Conservation (phyloP, 2,888 invertebrate genomes). For the Cancer borealis region DNA sequence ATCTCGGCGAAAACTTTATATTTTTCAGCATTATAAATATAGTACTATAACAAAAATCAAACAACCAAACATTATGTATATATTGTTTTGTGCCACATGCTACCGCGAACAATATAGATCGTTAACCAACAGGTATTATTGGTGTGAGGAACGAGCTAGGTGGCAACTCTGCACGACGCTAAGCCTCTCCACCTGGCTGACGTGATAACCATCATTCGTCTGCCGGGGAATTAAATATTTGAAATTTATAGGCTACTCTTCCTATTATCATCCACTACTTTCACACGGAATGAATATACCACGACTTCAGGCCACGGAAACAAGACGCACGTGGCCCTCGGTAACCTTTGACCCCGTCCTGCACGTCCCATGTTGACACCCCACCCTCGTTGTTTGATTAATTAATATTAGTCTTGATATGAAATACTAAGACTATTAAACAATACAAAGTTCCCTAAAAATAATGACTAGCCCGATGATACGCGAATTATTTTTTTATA, state of each 20-base stretch:
- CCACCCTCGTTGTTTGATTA: neutral
- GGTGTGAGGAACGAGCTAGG: neutral
- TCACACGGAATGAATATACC: neutral
- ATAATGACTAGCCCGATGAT: neutral
- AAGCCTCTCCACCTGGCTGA: neutral
- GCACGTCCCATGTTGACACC: too few species aligned
- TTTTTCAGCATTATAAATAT: neutral
- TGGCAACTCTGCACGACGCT: neutral
- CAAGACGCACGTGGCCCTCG: neutral
- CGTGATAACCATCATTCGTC: slow-evolving; percentile 1
- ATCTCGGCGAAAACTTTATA: neutral
- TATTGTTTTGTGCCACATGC: neutral
- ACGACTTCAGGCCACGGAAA: neutral
- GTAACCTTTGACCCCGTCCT: neutral
- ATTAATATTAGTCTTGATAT: neutral
- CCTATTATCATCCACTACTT: neutral
- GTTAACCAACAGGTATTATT: neutral
- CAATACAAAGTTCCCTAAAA: neutral
- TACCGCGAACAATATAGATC: neutral
- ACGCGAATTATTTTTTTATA: neutral
- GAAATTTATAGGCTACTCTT: neutral
- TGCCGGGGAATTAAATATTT: neutral
- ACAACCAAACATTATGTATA: neutral
- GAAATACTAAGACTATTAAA: neutral
- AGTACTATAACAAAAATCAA: neutral